Conservation (phyloP, 2,113 vertebrate species). For the Larimichthys crocea region DNA sequence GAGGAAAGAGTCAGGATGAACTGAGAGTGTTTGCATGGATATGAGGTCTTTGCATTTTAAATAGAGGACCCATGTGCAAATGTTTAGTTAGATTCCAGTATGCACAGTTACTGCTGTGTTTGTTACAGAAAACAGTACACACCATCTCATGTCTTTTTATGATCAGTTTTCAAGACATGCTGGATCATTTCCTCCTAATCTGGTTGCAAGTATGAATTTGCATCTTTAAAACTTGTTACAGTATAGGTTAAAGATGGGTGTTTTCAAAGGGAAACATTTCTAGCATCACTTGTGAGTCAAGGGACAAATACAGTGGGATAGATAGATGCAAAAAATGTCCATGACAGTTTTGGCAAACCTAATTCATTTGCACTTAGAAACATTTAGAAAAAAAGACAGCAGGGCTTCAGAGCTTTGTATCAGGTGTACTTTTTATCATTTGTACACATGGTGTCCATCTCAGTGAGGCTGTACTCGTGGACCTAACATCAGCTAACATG, state of each 20-base stretch:
- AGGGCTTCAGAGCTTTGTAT: background rate
- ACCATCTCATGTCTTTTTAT: slow-evolving; percentile 3
- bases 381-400: too few species aligned
- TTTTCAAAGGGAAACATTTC: too few species aligned
- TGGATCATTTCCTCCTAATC: background rate
- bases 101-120: background rate
- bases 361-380: too few species aligned
- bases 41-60: slow-evolving; percentile 33
- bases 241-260: background rate
- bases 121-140: background rate
- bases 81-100: slow-evolving; percentile 11
- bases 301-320: background rate
- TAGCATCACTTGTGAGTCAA: background rate
- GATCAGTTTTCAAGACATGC: background rate
- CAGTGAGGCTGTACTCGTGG: background rate
- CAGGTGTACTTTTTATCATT: background rate
- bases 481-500: background rate
- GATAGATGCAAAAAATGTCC: too few species aligned
- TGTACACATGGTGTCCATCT: background rate
- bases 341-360: too few species aligned
- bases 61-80: slow-evolving; percentile 1
- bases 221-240: background rate
- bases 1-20: slow-evolving; percentile 48
- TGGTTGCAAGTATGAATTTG: background rate
- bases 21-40: slow-evolving; percentile 30